Evolutionary conservation across 2,888 invertebrate species (phyloP), one percentile per base, ranked within the genome.

Genomic region (Drosophila kambysellisi): DNA sequence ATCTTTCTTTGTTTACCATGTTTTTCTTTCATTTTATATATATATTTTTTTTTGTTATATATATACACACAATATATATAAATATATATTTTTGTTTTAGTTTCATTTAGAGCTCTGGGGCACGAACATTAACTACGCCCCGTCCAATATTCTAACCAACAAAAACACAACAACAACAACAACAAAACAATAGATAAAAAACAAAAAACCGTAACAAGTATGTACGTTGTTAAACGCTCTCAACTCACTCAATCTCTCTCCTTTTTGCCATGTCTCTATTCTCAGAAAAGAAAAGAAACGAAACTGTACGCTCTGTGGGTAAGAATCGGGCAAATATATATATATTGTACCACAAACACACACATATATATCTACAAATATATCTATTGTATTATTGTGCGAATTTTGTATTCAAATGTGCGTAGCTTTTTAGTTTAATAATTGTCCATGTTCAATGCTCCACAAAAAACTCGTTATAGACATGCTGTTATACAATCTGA

Each of bases 371-470:
- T 63, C 8, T 41, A 41, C 11, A 17, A 15, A 46, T 46, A 46
- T 46, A 25, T n/a, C 41, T 46, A 46, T 15, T 57, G 59, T 61
- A 68, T 59, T 66, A 58, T 50, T 74, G 70, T 79, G 58, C 76
- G 63, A 79, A 58, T 67, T 66, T 71, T 60, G 59, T 85, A 72
- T 64, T 72, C 73, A 83, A 58, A 72, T 81, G 87, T 84, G 88
- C 73, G 89, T 89, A 84, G 74, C 71, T 79, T 88, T 73, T 81
- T 87, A 71, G 79, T 79, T 76, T 70, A 52, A 58, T 57, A 50
- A 60, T 53, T 83, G 76, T 86, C 74, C 69, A 71, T 83, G 80
- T 87, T 84, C 73, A 70, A 79, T 79, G 82, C 77, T 85, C 68
- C 73, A 70, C 63, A 71, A 41, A 5, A 41, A 30, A 81, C 74